A percentile compares a stretch with the other conserved stretches of the same genome.
phyloP scores from a whole-genome alignment of 2,113 vertebrate species.

The Sardina pilchardus region DNA sequence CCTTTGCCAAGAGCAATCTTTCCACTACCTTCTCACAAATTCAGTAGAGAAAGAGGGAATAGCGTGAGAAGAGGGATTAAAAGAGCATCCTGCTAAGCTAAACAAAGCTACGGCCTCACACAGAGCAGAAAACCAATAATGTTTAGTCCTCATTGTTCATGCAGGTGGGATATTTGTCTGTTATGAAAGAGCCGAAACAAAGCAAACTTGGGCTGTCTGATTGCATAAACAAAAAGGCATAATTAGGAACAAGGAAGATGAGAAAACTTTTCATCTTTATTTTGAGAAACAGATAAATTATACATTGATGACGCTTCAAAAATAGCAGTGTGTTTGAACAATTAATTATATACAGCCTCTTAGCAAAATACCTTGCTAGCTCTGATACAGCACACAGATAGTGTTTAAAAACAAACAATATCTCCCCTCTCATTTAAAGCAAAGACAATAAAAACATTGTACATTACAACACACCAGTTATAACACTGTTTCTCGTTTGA shows the following conservation, averaged over 20 bases:
- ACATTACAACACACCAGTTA: slow-evolving; percentile 3
- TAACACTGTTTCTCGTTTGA: neutral
- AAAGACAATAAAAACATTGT: slow-evolving; percentile 26
- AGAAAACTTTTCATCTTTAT: slow-evolving; percentile 58
- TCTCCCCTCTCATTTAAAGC: slow-evolving; percentile 36
- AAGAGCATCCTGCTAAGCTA: neutral
- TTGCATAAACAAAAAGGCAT: neutral
- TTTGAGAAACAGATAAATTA: slow-evolving; percentile 59
- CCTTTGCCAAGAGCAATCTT: slow-evolving; percentile 24
- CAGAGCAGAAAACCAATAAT: neutral
- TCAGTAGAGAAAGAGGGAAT: neutral
- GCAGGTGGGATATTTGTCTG: neutral
- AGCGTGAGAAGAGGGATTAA: neutral
- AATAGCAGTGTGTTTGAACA: slow-evolving; percentile 55
- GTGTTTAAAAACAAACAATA: slow-evolving; percentile 41
- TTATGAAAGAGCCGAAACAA: neutral
- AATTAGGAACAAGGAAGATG: neutral
- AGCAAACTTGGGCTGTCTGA: neutral
- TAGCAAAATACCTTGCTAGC: slow-evolving; percentile 55
- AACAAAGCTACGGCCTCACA: neutral
- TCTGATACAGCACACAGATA: slow-evolving; percentile 48
- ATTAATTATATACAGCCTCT: slow-evolving; percentile 54
- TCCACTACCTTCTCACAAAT: neutral
- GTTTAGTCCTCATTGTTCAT: neutral
- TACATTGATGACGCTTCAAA: slow-evolving; percentile 57